Evolutionary conservation across 1,140 invertebrate species (phyloP).

Genomic region (Eulimnadia texana): DNA sequence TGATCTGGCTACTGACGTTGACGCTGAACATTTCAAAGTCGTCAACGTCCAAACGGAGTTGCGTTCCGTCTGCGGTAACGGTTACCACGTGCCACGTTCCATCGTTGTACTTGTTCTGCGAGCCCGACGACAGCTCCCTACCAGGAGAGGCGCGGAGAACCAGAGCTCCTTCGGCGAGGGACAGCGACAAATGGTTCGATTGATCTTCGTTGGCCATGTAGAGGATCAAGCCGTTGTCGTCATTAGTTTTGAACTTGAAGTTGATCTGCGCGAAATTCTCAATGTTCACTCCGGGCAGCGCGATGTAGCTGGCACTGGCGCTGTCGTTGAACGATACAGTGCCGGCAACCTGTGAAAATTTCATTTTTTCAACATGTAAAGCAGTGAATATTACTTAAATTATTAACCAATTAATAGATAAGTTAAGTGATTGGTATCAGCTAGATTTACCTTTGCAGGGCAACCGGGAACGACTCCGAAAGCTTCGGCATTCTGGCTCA

Average conservation of each 20-base stretch:
- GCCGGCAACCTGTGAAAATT: conserved; percentile 30
- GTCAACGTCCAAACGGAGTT: conserved; percentile 63
- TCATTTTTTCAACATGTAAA: too few species aligned
- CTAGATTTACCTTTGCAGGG: conserved; percentile 51
- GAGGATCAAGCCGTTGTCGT: conserved; percentile 58
- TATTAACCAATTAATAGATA: too few species aligned
- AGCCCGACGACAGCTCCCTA: conserved; percentile 38
- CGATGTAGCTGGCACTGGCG: conserved; percentile 25
- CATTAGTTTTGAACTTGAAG: conserved; percentile 75
- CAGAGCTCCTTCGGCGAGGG: conserved; percentile 49
- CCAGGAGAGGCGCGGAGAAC: conserved; percentile 38
- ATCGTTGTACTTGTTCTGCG: conserved; percentile 58
- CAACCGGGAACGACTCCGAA: conserved; percentile 72
- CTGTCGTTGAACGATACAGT: conserved; percentile 30
- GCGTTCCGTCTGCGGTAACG: conserved; percentile 47
- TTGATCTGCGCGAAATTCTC: conserved; percentile 44
- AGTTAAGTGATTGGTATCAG: too few species aligned
- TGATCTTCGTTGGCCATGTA: conserved; percentile 51
- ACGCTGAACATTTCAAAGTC: conserved; percentile 48
- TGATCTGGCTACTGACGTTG: conserved; percentile 40
- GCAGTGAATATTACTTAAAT: too few species aligned
- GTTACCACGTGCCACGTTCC: conserved; percentile 86
- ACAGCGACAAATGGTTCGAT: conserved; percentile 45
- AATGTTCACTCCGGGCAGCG: conserved; percentile 20
- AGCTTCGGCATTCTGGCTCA: conserved; percentile 58